phyloP scores from a whole-genome alignment of 2,797 vertebrate species.

The Salmo trutta region DNA sequence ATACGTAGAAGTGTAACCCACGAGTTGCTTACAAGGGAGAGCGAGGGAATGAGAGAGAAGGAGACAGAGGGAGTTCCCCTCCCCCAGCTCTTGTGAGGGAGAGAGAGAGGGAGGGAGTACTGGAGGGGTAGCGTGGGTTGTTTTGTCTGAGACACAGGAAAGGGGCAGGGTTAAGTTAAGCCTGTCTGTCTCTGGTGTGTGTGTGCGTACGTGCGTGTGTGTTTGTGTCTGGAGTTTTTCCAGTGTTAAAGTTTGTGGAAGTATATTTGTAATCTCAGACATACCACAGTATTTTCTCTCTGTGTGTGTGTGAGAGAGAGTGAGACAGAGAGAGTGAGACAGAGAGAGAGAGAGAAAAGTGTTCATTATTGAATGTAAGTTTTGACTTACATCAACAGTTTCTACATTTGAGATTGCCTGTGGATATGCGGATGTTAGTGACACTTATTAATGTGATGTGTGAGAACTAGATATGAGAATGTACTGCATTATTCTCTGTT shows the following conservation, averaged over 20 bases:
- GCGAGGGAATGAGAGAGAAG: constrained; percentile 36
- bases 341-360: background rate
- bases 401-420: background rate
- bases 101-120: constrained; percentile 7
- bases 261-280: constrained; percentile 18
- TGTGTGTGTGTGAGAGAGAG: constrained; percentile 8
- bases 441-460: background rate
- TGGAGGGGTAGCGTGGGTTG: constrained; percentile 59
- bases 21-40: constrained; percentile 23
- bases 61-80: constrained; percentile 41
- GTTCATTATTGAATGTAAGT: constrained; percentile 7
- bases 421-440: background rate
- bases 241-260: background rate
- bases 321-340: too few relatives aligned
- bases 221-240: background rate
- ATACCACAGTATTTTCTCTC: constrained; percentile 11
- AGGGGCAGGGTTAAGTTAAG: constrained; percentile 71
- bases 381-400: background rate
- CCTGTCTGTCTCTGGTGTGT: constrained; percentile 60
- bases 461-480: background rate
- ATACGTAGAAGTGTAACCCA: background rate
- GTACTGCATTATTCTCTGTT: background rate
- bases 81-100: constrained; percentile 44
- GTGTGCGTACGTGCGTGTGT: constrained; percentile 10
- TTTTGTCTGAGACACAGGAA: constrained; percentile 83